Evolutionary conservation across 2,113 vertebrate genomes (phyloP), one percentile per base, ranked within the genome.

Genomic region (Phrynocephalus versicolor): DNA sequence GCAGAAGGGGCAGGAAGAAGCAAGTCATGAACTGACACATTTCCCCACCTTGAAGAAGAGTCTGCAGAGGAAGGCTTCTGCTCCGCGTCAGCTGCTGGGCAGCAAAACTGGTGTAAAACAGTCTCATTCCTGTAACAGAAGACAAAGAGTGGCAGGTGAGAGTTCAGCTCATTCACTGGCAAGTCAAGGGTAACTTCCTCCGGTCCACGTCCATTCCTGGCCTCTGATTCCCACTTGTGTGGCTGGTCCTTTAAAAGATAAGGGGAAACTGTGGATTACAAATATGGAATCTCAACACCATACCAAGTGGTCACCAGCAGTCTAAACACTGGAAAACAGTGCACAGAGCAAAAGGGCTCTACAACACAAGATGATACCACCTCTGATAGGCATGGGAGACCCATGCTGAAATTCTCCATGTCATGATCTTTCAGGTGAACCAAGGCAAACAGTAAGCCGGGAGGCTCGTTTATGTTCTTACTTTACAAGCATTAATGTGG

Each of bases 31-130:
- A 74, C 1, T 23, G 89, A 65, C 65, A 45, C 65, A 79, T 37
- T 60, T 84, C 93, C 96, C 86, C 96, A 96, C 96, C 96, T 96
- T 87, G 95, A 88, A 90, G 95, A 93, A 72, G 94, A 94, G 90
- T 95, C 95, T 0, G 94, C 89, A 90, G 95, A 94, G 67, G 96
- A 90, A 19, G 97, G 94, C 89, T 99, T 98, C 92, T 98, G 97
- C 87, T 97, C 97, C 23, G 98, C 94, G 6, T 99, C 99, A 2
- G 98, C 98, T 15, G 98, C 98, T 3, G 99, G 99, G 93, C 98
- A 99, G 94, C 99, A 99, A 94, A 99, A 99, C 94, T 99, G 99
- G 94, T 99, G 98, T 93, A 99, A 97, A 94, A 99, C 98, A 1
- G 97, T 99, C 96, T 99, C 97, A 92, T 97, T 99, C 96, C 99